These are phyloP conservation scores for Megamerina dolium DNA, from an alignment of 2,888 invertebrate genomes.

Conservation along the genomic window DNA sequence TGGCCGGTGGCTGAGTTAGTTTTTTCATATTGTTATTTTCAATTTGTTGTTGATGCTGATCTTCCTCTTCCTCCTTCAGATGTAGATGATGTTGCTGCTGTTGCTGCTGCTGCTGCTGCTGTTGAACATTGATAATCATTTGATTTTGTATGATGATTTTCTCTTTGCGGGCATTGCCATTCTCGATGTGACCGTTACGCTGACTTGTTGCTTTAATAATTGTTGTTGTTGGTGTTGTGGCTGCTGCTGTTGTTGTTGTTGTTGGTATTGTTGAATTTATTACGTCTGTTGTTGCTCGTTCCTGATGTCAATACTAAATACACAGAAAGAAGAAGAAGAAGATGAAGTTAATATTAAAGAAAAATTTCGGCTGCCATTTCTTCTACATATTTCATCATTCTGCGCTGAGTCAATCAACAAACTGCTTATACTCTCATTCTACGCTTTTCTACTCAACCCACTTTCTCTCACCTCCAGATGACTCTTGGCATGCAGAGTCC, in stretches of 20 bases:
- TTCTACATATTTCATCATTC: no score
- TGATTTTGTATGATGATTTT: slow-evolving; percentile 47
- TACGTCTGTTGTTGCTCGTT: slow-evolving; percentile 42
- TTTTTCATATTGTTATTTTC: slow-evolving; percentile 30
- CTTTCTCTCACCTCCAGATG: slow-evolving; percentile 55
- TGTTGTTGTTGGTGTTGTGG: slow-evolving; percentile 44
- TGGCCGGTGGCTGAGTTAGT: slow-evolving; percentile 25
- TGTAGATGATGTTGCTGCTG: slow-evolving; percentile 34
- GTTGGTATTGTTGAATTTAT: slow-evolving; percentile 51
- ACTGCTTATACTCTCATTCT: no score
- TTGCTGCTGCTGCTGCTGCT: slow-evolving; percentile 36
- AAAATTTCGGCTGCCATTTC: not conserved
- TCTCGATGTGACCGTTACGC: slow-evolving; percentile 41
- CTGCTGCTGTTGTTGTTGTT: slow-evolving; percentile 51
- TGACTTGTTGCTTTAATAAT: no score
- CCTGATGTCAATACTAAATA: slow-evolving; percentile 49
- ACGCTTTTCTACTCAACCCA: slow-evolving; percentile 39
- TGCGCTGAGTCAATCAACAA: no score
- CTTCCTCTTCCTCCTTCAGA: slow-evolving; percentile 44
- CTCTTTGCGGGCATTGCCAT: slow-evolving; percentile 30
- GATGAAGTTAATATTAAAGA: not conserved
- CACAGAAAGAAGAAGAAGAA: slow-evolving; percentile 3
- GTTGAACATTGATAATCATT: slow-evolving; percentile 43
- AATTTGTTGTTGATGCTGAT: slow-evolving; percentile 49
- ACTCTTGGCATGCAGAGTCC: slow-evolving; percentile 69